phyloP scores from a whole-genome alignment of 2,888 invertebrate genomes.

The Trichogramma evanescens region DNA sequence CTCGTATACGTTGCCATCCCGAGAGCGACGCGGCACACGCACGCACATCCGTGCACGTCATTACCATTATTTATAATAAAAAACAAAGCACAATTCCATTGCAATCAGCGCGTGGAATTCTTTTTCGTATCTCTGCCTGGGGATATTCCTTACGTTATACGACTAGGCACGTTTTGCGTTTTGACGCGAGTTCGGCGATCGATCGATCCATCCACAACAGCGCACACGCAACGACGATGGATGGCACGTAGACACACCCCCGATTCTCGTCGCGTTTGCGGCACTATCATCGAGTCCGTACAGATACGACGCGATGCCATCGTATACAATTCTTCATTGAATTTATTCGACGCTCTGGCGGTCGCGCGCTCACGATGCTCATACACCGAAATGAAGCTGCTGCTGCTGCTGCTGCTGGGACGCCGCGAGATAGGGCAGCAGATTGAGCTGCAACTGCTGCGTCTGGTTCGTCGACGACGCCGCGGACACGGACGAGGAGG shows the following conservation, averaged over 20 bases:
- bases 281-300: no score
- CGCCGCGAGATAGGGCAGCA: slow-evolving; percentile 40
- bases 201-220: neutral
- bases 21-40: no score
- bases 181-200: no score
- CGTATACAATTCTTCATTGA: no score
- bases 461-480: slow-evolving; percentile 23
- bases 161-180: neutral
- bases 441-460: slow-evolving; percentile 36
- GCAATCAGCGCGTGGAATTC: no score
- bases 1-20: neutral
- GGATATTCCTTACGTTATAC: neutral
- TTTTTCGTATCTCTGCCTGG: neutral
- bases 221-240: neutral
- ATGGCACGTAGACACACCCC: neutral
- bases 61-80: no score
- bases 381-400: slow-evolving; percentile 24
- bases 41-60: no score
- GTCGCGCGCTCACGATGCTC: neutral
- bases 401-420: slow-evolving; percentile 26
- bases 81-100: no score
- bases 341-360: neutral
- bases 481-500: neutral
- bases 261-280: neutral
- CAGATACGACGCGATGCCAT: no score